Evolutionary conservation across 2,888 invertebrate genomes (phyloP).

Genomic region (Ormia ochracea): DNA sequence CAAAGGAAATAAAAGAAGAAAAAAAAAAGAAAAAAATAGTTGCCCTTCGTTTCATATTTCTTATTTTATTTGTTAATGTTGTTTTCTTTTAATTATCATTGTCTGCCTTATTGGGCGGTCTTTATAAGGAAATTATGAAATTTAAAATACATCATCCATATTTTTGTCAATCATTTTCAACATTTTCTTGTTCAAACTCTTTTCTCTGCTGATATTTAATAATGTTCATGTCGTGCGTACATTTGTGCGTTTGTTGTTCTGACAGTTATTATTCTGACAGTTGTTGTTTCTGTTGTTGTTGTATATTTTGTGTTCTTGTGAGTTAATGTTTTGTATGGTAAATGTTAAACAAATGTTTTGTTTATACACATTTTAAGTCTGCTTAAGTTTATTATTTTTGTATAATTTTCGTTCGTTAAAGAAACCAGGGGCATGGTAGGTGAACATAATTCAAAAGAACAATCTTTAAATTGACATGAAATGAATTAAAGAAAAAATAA

Average conservation of each 20-base stretch:
- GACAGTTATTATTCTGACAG: no score
- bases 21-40: no score
- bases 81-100: background rate
- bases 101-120: conserved; percentile 42
- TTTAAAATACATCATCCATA: conserved; percentile 39
- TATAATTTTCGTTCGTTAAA: background rate
- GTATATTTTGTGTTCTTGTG: conserved; percentile 42
- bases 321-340: conserved; percentile 56
- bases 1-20: conserved; percentile 17
- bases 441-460: no score
- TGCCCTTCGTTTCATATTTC: background rate
- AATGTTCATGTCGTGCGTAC: background rate
- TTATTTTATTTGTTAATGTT: background rate
- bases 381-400: background rate
- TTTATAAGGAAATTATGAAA: background rate
- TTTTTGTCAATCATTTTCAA: conserved; percentile 53
- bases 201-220: background rate
- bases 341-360: conserved; percentile 60
- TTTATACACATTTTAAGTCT: conserved; percentile 25
- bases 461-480: no score
- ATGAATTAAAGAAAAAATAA: no score
- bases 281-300: background rate
- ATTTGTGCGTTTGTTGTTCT: background rate
- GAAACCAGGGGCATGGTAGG: background rate
- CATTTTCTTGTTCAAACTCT: conserved; percentile 30